A percentile compares a stretch with the other conserved stretches of the same genome.
These are phyloP conservation scores for Zeugodacus cucurbitae DNA, from an alignment of 1,140 invertebrate species.

Conservation along the genomic window DNA sequence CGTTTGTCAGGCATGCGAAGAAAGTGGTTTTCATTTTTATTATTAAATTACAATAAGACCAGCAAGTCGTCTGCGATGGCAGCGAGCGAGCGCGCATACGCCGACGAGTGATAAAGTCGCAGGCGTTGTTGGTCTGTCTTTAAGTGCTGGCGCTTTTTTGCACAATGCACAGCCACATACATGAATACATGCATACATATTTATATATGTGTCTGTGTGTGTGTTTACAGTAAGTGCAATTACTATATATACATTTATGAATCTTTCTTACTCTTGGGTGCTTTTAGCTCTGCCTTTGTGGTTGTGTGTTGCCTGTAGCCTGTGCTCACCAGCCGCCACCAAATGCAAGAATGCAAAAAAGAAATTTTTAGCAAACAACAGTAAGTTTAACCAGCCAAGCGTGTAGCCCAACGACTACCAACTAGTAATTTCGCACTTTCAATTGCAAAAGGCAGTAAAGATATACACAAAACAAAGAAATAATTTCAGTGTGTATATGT, in stretches of 20 bases:
- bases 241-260: neutral
- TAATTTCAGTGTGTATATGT: neutral
- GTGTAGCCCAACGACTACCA: constrained; percentile 5
- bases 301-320: neutral
- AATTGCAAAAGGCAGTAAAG: neutral
- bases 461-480: neutral
- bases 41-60: constrained; percentile 29
- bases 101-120: neutral
- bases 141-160: neutral
- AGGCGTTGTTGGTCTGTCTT: constrained; percentile 15
- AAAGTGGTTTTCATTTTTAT: constrained; percentile 66
- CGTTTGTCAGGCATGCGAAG: constrained; percentile 57
- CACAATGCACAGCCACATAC: neutral
- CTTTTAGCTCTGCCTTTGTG: neutral
- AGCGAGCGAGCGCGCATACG: neutral
- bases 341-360: constrained; percentile 25
- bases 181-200: neutral
- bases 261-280: neutral
- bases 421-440: constrained; percentile 32
- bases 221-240: neutral
- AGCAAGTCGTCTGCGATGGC: neutral
- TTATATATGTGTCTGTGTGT: no score
- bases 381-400: neutral
- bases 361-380: constrained; percentile 3
- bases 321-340: neutral